These are phyloP conservation scores for Euproctis similis DNA, from an alignment of 2,888 invertebrate genomes.

Conservation along the genomic window DNA sequence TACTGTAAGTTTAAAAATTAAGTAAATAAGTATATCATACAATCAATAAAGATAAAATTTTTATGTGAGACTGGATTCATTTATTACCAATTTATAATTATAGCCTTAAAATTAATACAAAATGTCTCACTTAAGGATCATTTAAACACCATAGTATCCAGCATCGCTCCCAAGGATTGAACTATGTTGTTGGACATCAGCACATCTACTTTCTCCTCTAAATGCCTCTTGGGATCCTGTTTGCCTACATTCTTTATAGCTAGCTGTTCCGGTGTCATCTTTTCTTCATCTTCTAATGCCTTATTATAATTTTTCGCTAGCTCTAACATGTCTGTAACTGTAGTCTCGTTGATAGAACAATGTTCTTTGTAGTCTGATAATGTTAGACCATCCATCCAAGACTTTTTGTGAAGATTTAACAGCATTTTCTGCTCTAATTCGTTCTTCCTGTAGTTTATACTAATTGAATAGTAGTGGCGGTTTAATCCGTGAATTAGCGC, in stretches of 20 bases:
- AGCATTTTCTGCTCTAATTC: conserved; percentile 99
- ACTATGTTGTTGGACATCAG: conserved; percentile 98
- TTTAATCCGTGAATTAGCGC: conserved; percentile 99
- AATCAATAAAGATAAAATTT: conserved; percentile 39
- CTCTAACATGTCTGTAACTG: conserved; percentile 97
- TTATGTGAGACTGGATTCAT: conserved; percentile 43
- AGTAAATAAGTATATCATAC: conserved; percentile 56
- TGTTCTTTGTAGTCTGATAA: conserved; percentile 95
- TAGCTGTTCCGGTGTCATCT: conserved; percentile 99
- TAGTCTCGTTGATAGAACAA: conserved; percentile 93
- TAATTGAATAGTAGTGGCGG: conserved; percentile 99
- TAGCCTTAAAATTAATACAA: conserved; percentile 44
- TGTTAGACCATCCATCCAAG: conserved; percentile 97
- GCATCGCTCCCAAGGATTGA: conserved; percentile 97
- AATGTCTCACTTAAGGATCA: conserved; percentile 43
- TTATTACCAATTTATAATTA: conserved; percentile 46
- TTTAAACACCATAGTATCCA: conserved; percentile 81
- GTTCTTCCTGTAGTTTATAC: conserved; percentile 99
- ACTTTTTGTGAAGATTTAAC: conserved; percentile 97
- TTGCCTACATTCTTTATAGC: conserved; percentile 99
- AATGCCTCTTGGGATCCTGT: conserved; percentile 98
- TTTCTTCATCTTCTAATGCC: conserved; percentile 98
- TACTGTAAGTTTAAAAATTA: conserved; percentile 46
- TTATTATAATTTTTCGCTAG: conserved; percentile 98
- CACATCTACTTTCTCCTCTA: conserved; percentile 98